These are phyloP conservation scores for Plutomurus gul DNA, from an alignment of 1,140 invertebrate species.

Conservation along the genomic window DNA sequence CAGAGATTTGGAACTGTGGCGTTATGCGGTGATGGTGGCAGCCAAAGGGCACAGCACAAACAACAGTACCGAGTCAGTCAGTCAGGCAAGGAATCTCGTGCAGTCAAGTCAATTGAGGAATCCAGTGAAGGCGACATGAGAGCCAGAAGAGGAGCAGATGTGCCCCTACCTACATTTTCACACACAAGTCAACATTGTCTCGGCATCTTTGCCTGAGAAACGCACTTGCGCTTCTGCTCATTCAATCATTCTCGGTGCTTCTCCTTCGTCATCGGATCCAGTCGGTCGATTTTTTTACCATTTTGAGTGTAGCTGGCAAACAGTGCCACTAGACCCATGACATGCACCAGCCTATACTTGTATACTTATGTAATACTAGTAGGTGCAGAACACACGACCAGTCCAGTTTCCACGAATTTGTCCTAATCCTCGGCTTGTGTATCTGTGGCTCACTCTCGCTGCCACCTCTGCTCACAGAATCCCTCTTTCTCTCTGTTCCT, in stretches of 20 bases:
- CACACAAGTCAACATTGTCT: not conserved
- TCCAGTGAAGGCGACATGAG: not conserved
- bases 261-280: not conserved
- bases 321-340: not conserved
- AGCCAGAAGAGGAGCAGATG: not conserved
- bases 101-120: too few relatives aligned
- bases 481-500: too few relatives aligned
- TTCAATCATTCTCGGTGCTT: not conserved
- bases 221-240: not conserved
- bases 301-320: not conserved
- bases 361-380: not conserved
- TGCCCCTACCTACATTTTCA: not conserved
- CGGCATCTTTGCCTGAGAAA: not conserved
- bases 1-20: too few relatives aligned
- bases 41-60: too few relatives aligned
- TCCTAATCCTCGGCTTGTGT: too few relatives aligned
- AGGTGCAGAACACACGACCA: too few relatives aligned
- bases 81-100: too few relatives aligned
- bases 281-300: not conserved
- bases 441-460: too few relatives aligned
- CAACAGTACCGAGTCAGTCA: too few relatives aligned
- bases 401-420: too few relatives aligned
- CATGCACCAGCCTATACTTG: not conserved
- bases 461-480: too few relatives aligned
- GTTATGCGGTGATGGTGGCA: too few relatives aligned